Evolutionary conservation across 2,888 invertebrate genomes (phyloP).

Genomic region (Selenia dentaria): DNA sequence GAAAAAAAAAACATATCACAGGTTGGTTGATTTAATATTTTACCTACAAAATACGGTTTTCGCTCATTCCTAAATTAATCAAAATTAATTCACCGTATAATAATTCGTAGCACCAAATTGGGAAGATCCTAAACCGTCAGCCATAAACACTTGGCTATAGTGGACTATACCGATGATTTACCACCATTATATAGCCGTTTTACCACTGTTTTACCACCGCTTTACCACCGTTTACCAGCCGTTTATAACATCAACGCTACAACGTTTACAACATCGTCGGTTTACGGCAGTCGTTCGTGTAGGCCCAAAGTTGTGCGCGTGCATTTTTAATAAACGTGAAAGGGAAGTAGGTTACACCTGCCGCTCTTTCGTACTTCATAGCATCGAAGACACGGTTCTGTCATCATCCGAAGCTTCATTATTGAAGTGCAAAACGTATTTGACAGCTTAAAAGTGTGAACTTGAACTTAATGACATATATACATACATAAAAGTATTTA

Average conservation of each 20-base stretch:
- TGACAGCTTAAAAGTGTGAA: too few relatives aligned
- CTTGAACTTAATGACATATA: too few relatives aligned
- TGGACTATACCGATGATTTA: conserved; percentile 25
- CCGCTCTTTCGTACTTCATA: conserved; percentile 16
- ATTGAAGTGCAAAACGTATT: not conserved
- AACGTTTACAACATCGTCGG: conserved; percentile 11
- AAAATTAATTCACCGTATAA: conserved; percentile 30
- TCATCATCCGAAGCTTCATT: not conserved
- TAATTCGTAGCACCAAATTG: conserved; percentile 27
- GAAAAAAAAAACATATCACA: too few relatives aligned
- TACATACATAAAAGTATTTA: too few relatives aligned
- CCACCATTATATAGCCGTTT: conserved; percentile 28
- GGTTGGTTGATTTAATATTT: too few relatives aligned
- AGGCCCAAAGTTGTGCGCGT: conserved; percentile 34
- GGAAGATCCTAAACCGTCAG: conserved; percentile 21
- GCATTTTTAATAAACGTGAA: conserved; percentile 53
- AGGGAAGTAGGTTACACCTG: conserved; percentile 58
- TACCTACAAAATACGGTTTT: too few relatives aligned
- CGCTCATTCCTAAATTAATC: conserved; percentile 16
- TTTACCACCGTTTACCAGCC: conserved; percentile 23
- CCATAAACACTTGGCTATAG: conserved; percentile 33
- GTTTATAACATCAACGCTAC: conserved; percentile 30
- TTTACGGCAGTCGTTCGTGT: conserved; percentile 30
- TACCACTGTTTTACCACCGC: conserved; percentile 27
- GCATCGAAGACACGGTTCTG: conserved; percentile 1